A percentile compares a stretch with the other conserved stretches of the same genome.
Conservation (phyloP, 2,888 invertebrate genomes). For the Morpho deidamia region DNA sequence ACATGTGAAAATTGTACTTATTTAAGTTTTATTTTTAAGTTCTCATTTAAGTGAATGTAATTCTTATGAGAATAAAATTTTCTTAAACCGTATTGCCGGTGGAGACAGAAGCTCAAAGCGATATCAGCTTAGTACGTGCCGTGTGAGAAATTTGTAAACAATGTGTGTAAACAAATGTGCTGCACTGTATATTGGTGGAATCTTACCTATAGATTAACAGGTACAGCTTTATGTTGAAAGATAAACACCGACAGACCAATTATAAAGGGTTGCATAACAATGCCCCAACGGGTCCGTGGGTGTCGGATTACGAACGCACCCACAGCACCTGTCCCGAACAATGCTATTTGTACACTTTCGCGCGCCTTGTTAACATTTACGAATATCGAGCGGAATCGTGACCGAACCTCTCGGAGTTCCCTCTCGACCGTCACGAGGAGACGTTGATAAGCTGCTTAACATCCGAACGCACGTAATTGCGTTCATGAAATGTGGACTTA, state of each 20-base stretch:
- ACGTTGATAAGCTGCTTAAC: slow-evolving; percentile 22
- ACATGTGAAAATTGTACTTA: too few relatives aligned
- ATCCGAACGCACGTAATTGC: slow-evolving; percentile 21
- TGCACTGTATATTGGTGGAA: too few relatives aligned
- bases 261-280: slow-evolving; percentile 8
- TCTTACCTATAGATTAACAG: too few relatives aligned
- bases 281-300: slow-evolving; percentile 23
- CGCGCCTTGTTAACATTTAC: slow-evolving; percentile 62
- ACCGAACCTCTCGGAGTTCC: slow-evolving; percentile 51
- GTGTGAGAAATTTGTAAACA: too few relatives aligned
- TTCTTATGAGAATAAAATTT: too few relatives aligned
- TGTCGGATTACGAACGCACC: slow-evolving; percentile 36
- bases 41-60: too few relatives aligned
- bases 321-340: slow-evolving; percentile 62
- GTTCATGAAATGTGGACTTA: slow-evolving; percentile 22
- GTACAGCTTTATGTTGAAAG: background rate
- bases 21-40: too few relatives aligned
- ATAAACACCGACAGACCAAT: background rate
- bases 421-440: slow-evolving; percentile 58
- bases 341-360: slow-evolving; percentile 58
- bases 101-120: too few relatives aligned
- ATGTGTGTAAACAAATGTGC: too few relatives aligned
- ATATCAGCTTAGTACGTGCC: too few relatives aligned
- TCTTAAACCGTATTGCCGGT: too few relatives aligned
- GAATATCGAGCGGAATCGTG: slow-evolving; percentile 62